phyloP scores from a whole-genome alignment of 1,140 invertebrate species.

The Habropoda laboriosa region DNA sequence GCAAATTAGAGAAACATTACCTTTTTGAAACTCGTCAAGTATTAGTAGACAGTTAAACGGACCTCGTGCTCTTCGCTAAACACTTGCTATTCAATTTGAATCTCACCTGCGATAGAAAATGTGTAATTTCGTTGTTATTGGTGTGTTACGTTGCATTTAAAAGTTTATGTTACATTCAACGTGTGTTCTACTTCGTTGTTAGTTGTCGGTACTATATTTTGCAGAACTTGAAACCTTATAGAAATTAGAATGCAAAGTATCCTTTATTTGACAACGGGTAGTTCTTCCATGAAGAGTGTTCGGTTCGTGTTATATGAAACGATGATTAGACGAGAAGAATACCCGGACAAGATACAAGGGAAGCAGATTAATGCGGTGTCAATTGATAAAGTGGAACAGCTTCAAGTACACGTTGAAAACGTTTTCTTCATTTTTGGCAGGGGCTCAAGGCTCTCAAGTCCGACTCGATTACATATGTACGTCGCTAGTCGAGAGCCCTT shows the following conservation, averaged over 20 bases:
- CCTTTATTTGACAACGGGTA: background rate
- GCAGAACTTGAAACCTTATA: background rate
- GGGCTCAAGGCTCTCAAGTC: constrained; percentile 72
- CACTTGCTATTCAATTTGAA: background rate
- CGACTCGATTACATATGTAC: constrained; percentile 40
- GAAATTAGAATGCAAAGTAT: background rate
- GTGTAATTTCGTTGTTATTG: background rate
- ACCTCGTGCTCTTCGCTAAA: too few species aligned
- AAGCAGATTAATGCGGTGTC: constrained; percentile 34
- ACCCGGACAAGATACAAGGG: constrained; percentile 9
- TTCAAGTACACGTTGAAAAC: constrained; percentile 70
- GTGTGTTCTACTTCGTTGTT: too few species aligned
- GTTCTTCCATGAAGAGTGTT: background rate
- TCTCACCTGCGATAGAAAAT: background rate
- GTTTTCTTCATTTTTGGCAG: constrained; percentile 80
- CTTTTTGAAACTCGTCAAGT: background rate
- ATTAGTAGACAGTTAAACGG: background rate
- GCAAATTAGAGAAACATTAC: background rate
- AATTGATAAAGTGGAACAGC: constrained; percentile 68
- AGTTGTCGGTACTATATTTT: background rate
- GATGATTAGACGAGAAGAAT: constrained; percentile 3
- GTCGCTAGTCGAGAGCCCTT: constrained; percentile 66
- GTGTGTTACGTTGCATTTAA: background rate
- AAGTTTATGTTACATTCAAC: background rate
- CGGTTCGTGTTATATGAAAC: background rate